Evolutionary conservation across 2,888 invertebrate species (phyloP).

Genomic region (Aromia moschata): DNA sequence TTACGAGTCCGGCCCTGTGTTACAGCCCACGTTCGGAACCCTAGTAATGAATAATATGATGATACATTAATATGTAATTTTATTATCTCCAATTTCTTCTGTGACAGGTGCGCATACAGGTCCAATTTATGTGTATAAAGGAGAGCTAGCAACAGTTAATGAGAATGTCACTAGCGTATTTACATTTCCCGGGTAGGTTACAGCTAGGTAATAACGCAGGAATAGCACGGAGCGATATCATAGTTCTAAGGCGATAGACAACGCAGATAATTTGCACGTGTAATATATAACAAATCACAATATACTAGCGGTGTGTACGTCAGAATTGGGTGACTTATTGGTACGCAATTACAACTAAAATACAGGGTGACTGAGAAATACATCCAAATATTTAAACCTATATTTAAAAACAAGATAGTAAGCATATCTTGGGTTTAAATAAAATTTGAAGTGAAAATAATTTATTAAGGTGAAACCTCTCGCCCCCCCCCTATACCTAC

Average conservation of each 20-base stretch:
- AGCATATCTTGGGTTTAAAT: no score
- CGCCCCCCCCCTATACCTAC: no score
- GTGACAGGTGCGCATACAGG: background rate
- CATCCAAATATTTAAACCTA: no score
- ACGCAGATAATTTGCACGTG: slow-evolving; percentile 15
- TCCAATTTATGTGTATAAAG: slow-evolving; percentile 15
- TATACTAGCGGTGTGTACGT: background rate
- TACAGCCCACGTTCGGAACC: no score
- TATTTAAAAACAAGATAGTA: no score
- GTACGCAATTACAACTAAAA: no score
- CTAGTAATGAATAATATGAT: no score
- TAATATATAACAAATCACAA: slow-evolving; percentile 19
- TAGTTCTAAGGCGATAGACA: slow-evolving; percentile 27
- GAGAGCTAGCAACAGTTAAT: slow-evolving; percentile 24
- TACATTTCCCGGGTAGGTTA: slow-evolving; percentile 17
- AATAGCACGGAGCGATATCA: slow-evolving; percentile 15
- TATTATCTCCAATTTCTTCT: background rate
- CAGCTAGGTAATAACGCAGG: slow-evolving; percentile 16
- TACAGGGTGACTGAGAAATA: no score
- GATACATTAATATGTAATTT: background rate
- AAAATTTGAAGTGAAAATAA: no score
- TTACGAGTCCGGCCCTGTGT: no score
- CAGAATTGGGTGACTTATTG: no score
- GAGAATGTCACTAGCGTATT: slow-evolving; percentile 22
- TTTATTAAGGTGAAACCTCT: no score